A percentile compares a stretch with the other conserved stretches of the same genome.
These are phyloP conservation scores for Tetraneura akinire DNA, from an alignment of 1,140 invertebrate genomes.

Conservation along the genomic window DNA sequence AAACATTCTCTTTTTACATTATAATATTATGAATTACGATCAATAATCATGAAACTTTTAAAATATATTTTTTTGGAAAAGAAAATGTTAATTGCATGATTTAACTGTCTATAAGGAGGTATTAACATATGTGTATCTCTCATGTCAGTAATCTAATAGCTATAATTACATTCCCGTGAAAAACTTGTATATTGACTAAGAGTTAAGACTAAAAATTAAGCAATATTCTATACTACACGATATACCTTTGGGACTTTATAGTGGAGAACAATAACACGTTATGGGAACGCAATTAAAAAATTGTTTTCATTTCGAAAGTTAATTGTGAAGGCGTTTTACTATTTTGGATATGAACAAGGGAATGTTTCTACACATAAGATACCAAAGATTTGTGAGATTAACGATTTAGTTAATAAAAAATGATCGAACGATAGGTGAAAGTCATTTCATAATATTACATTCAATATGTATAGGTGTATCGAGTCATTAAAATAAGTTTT, in stretches of 20 bases:
- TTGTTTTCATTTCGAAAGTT: conserved; percentile 18
- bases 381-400: neutral
- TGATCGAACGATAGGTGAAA: conserved; percentile 27
- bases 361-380: neutral
- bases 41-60: conserved; percentile 15
- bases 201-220: conserved; percentile 22
- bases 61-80: conserved; percentile 15
- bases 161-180: conserved; percentile 31
- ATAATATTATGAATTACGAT: too few species aligned
- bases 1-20: conserved; percentile 29
- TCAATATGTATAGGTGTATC: neutral
- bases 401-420: conserved; percentile 3
- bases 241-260: neutral
- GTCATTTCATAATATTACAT: neutral
- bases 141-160: conserved; percentile 25
- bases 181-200: conserved; percentile 21
- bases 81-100: conserved; percentile 44
- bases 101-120: conserved; percentile 8
- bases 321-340: conserved; percentile 13
- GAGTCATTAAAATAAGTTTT: conserved; percentile 19
- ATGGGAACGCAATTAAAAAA: conserved; percentile 38
- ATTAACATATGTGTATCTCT: neutral
- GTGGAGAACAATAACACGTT: conserved; percentile 18
- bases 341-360: neutral
- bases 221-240: conserved; percentile 27